Base-by-base conservation (phyloP, 2,797 vertebrate genomes). In the Poecilia gillii region DNA sequence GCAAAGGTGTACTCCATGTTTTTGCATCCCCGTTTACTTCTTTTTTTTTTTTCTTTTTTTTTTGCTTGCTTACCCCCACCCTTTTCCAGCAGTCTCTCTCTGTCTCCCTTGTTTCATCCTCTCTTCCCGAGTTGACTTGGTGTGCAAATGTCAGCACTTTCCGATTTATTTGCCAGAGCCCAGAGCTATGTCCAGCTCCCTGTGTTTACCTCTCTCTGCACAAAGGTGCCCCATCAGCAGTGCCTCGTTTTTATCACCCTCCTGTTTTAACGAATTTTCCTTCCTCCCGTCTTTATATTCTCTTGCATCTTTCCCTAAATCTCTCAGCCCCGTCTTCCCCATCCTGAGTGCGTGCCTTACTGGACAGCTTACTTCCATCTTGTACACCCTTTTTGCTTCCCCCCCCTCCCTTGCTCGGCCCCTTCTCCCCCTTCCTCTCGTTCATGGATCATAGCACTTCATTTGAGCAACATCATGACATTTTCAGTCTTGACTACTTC, bases 111-210 rank as follows among this genome's bases (percentile, higher is more conserved):
- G 74, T 83, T 85, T 81, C 78, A 82, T 83, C 75, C 79, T 78
- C 84, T 86, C 83, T 85, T 81, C 76, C 84, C 74, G 86, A 90
- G 84, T 89, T 90, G 74, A 82, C 84, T 87, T 72, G 5, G 87
- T 91, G 91, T 94, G 93, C 93, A 94, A 93, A 94, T 94, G 92
- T 95, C 93, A 95, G 92, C 93, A 93, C 89, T 94, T 93, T 89
- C 79, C 87, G 84, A 81, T 93, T 92, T 92, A 90, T 94, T 94
- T 91, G 87, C 90, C 88, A 84, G 83, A 91, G 90, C 92, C 92
- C 85, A 86, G 87, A 94, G 91, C 92, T 84, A 45, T 80, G 81
- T 91, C 91, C 88, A 85, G 85, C 89, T 81, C 89, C 88, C 87
- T 90, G 88, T 92, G 90, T 93, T 91, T 93, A 92, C 91, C 90